phyloP scores from a whole-genome alignment of 2,888 invertebrate genomes.

The Hypercompe scribonia region DNA sequence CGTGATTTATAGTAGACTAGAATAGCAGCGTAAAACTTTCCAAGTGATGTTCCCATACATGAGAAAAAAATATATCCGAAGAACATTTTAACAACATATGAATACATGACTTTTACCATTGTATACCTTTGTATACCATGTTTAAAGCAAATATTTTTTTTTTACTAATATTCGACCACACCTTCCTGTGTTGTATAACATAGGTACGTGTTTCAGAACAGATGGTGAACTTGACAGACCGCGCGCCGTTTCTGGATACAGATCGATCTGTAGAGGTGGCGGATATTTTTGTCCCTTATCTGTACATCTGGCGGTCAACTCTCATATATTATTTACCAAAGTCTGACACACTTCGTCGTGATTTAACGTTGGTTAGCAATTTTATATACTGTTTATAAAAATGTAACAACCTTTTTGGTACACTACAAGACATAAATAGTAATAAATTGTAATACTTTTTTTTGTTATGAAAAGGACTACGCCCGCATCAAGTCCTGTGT shows the following conservation, averaged over 20 bases:
- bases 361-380: conserved; percentile 6
- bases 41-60: too few species aligned
- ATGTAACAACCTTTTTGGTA: too few species aligned
- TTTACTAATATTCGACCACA: background rate
- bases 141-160: too few species aligned
- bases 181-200: background rate
- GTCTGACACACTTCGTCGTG: conserved; percentile 10
- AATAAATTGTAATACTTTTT: too few species aligned
- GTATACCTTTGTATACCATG: too few species aligned
- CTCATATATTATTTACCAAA: conserved; percentile 14
- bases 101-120: too few species aligned
- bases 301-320: background rate
- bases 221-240: background rate
- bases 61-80: background rate
- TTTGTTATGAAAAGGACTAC: too few species aligned
- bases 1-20: too few species aligned
- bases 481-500: too few species aligned
- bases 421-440: too few species aligned
- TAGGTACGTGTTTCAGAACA: background rate
- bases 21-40: background rate
- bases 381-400: background rate
- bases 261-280: conserved; percentile 11
- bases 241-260: background rate
- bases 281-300: conserved; percentile 15
- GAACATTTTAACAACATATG: too few species aligned